Conservation (phyloP, 1,140 invertebrate species). For the Lethocerus indicus region DNA sequence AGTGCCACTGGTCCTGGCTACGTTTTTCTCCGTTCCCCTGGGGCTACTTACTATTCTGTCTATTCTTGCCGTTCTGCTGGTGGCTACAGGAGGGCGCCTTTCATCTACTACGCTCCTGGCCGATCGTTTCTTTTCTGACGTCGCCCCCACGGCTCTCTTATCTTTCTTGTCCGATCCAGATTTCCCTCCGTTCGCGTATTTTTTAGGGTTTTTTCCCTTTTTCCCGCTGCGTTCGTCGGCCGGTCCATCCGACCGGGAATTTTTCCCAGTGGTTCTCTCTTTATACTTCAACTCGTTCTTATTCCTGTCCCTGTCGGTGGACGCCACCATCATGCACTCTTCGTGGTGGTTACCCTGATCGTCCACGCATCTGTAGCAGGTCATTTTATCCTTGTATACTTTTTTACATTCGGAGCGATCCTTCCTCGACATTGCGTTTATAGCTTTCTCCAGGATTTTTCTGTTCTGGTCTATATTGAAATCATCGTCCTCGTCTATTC, state of each 20-base stretch:
- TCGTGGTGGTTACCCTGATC: constrained; percentile 46
- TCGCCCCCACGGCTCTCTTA: background rate
- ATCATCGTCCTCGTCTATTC: background rate
- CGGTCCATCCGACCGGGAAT: background rate
- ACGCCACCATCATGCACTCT: constrained; percentile 55
- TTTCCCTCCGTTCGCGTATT: constrained; percentile 7
- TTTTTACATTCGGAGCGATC: constrained; percentile 52
- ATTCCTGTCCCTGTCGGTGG: constrained; percentile 19
- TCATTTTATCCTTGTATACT: constrained; percentile 48
- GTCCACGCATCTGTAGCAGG: constrained; percentile 49
- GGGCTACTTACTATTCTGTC: no score
- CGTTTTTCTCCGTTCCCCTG: no score
- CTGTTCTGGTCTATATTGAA: background rate
- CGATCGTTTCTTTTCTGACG: background rate
- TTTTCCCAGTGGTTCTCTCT: background rate
- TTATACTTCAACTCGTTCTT: constrained; percentile 11
- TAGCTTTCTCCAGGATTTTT: constrained; percentile 41
- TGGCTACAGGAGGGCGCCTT: no score
- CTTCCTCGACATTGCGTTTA: constrained; percentile 47
- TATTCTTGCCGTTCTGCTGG: no score
- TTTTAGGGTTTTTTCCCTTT: constrained; percentile 6
- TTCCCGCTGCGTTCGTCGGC: background rate
- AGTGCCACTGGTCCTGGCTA: no score
- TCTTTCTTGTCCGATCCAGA: constrained; percentile 1
- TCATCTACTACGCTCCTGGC: no score